These are phyloP conservation scores for Mus pahari DNA, from an alignment of 2,113 vertebrate species.

Conservation along the genomic window DNA sequence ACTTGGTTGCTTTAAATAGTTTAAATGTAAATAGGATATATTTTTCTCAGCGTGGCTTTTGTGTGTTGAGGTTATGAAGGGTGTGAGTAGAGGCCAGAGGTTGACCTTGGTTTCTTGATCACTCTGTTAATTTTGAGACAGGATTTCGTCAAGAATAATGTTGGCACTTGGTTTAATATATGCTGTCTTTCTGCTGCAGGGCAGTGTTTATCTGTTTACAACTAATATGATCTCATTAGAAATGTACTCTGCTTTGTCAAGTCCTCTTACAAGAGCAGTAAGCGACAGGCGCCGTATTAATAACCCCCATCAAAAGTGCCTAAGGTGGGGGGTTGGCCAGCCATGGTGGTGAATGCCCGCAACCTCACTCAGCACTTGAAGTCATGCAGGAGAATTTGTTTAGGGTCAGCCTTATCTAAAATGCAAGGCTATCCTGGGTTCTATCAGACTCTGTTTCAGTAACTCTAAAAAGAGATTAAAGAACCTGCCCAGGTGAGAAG, in stretches of 20 bases:
- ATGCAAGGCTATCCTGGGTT: not conserved
- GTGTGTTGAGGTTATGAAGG: not conserved
- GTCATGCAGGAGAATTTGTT: not conserved
- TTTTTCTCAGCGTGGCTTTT: not conserved
- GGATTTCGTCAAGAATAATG: not conserved
- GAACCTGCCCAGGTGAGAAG: not conserved
- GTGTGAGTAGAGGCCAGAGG: not conserved
- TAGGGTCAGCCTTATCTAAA: not conserved
- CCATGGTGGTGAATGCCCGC: not conserved
- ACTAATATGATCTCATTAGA: not conserved
- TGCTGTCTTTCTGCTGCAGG: not conserved
- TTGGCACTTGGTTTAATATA: not conserved
- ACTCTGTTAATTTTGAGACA: too few species aligned
- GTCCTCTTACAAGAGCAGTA: not conserved
- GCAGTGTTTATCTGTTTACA: not conserved
- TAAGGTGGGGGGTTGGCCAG: not conserved
- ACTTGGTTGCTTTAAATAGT: not conserved
- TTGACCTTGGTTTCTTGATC: not conserved
- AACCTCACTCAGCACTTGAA: not conserved
- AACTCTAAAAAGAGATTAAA: not conserved
- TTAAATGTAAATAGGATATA: not conserved
- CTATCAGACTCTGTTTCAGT: not conserved
- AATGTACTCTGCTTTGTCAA: not conserved
- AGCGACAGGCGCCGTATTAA: not conserved
- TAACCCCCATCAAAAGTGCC: not conserved